phyloP scores from a whole-genome alignment of 2,888 invertebrate species.

The Bellardia pandia region DNA sequence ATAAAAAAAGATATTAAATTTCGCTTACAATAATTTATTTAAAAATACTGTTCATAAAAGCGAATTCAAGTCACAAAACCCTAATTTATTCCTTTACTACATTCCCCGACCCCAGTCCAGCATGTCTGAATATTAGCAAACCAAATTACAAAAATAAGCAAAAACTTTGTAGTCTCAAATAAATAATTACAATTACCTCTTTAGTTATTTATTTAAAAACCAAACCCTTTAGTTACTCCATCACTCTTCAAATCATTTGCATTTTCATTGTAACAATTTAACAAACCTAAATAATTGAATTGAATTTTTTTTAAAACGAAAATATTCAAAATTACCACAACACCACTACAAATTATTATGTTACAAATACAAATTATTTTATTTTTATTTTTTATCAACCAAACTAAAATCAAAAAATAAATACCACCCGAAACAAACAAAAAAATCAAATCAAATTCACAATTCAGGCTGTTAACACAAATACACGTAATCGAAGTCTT shows the following conservation, averaged over 20 bases:
- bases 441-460: slow-evolving; percentile 68
- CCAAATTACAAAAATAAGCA: slow-evolving; percentile 14
- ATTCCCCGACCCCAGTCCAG: background rate
- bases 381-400: slow-evolving; percentile 70
- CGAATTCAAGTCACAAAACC: background rate
- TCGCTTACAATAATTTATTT: no score
- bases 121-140: slow-evolving; percentile 30
- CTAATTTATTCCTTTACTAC: background rate
- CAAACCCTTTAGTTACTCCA: slow-evolving; percentile 29
- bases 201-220: background rate
- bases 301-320: slow-evolving; percentile 38
- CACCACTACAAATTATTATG: slow-evolving; percentile 71
- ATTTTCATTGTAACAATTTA: slow-evolving; percentile 66
- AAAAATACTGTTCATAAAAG: no score
- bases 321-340: slow-evolving; percentile 60
- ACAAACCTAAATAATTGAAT: slow-evolving; percentile 25
- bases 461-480: slow-evolving; percentile 84
- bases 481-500: slow-evolving; percentile 85
- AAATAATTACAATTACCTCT: background rate
- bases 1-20: no score
- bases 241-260: slow-evolving; percentile 71
- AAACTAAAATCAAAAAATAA: slow-evolving; percentile 53
- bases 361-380: slow-evolving; percentile 69
- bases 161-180: slow-evolving; percentile 35
- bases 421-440: slow-evolving; percentile 63